Conservation (phyloP, 2,113 vertebrate species). For the Tetrax tetrax region DNA sequence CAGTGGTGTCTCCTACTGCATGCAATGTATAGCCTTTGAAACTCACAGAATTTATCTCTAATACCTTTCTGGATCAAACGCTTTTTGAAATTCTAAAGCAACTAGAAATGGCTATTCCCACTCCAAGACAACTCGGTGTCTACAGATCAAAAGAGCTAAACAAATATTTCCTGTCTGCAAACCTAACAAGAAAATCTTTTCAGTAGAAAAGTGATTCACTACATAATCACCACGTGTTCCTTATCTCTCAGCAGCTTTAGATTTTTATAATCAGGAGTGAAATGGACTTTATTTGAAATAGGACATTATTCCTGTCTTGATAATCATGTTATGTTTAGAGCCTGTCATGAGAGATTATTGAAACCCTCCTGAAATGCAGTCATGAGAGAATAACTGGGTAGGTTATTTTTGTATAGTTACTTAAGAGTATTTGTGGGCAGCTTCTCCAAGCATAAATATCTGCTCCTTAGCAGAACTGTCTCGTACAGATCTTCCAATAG, state of each 20-base stretch:
- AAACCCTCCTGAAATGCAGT: background rate
- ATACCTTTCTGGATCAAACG: background rate
- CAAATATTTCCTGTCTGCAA: slow-evolving; percentile 3
- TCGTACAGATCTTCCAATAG: background rate
- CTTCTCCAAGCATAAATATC: background rate
- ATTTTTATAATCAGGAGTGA: background rate
- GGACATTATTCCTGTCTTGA: background rate
- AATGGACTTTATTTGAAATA: background rate
- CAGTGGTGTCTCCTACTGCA: background rate
- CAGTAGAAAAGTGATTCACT: background rate
- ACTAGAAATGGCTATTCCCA: slow-evolving; percentile 9
- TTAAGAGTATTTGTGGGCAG: background rate
- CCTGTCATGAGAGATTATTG: background rate
- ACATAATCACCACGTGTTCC: background rate
- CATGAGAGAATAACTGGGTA: background rate
- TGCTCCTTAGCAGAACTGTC: background rate
- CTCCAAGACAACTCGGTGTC: background rate
- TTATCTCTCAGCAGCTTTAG: background rate
- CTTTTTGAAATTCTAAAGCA: slow-evolving; percentile 7
- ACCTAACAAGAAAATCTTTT: background rate
- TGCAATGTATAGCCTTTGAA: background rate
- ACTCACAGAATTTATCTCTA: slow-evolving; percentile 12
- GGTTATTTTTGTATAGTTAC: background rate
- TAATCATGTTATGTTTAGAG: background rate
- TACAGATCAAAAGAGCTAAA: slow-evolving; percentile 25